Percentiles rank a stretch among this genome's conserved stretches.
Conservation (phyloP, 2,888 invertebrate genomes). For the Octodonta nipae region DNA sequence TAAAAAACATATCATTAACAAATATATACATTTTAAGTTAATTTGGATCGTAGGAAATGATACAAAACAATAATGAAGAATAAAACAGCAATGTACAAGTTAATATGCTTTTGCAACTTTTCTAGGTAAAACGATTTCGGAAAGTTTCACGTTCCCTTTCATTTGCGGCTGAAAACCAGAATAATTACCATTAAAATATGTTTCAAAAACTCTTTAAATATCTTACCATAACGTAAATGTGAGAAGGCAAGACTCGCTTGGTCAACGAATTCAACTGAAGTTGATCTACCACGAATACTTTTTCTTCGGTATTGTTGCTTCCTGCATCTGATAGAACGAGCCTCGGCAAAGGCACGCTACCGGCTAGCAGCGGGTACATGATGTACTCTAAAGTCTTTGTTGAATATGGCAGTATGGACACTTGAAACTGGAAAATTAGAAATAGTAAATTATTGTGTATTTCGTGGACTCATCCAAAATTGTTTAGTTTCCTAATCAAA, state of each 20-base stretch:
- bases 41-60: no score
- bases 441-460: no score
- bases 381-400: conserved; percentile 56
- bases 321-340: conserved; percentile 42
- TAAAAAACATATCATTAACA: no score
- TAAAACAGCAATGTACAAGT: no score
- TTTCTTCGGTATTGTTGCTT: conserved; percentile 26
- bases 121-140: conserved; percentile 8
- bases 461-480: no score
- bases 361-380: conserved; percentile 63
- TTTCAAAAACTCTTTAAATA: neutral
- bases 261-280: conserved; percentile 42
- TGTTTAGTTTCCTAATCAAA: no score
- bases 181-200: conserved; percentile 5
- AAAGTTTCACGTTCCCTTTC: conserved; percentile 20
- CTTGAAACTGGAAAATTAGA: conserved; percentile 35
- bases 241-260: conserved; percentile 47
- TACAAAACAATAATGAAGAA: no score
- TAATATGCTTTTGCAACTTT: no score
- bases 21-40: no score
- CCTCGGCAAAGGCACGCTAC: conserved; percentile 56
- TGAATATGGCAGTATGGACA: conserved; percentile 48
- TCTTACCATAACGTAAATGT: conserved; percentile 54
- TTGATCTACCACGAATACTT: conserved; percentile 30
- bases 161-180: conserved; percentile 25